Evolutionary conservation across 2,113 vertebrate genomes (phyloP).

Genomic region (Corythoichthys haematopterus): DNA sequence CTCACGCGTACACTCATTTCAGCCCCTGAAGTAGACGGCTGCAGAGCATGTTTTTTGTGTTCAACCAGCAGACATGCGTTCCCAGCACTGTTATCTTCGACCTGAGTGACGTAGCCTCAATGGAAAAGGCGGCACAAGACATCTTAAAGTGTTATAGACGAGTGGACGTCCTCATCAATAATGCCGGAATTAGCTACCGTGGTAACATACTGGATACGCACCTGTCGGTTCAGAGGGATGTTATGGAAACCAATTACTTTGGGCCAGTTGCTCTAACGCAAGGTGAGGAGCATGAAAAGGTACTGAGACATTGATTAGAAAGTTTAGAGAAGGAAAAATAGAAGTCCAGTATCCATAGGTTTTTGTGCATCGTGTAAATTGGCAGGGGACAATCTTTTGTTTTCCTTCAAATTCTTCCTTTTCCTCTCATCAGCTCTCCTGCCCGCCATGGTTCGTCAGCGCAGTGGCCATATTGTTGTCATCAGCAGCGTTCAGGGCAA

Average conservation of each 20-base stretch:
- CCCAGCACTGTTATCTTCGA: constrained; percentile 82
- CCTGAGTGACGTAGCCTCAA: constrained; percentile 71
- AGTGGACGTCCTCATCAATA: constrained; percentile 91
- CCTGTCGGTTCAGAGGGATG: constrained; percentile 81
- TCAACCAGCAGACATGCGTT: constrained; percentile 66
- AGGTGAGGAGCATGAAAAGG: constrained; percentile 55
- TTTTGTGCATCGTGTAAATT: not conserved
- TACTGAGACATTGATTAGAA: no score
- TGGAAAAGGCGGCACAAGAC: constrained; percentile 74
- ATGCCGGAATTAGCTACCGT: constrained; percentile 92
- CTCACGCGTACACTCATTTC: not conserved
- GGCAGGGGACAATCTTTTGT: not conserved
- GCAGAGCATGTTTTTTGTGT: not conserved
- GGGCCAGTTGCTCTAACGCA: constrained; percentile 91
- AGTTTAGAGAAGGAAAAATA: no score
- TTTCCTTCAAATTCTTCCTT: not conserved
- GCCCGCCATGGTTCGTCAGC: constrained; percentile 84
- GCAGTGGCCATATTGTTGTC: constrained; percentile 82
- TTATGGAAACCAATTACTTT: constrained; percentile 97
- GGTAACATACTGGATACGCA: constrained; percentile 81
- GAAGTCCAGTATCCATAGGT: not conserved
- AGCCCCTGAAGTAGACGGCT: no score
- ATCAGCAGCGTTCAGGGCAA: constrained; percentile 96
- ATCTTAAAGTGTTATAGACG: constrained; percentile 80
- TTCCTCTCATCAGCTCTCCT: constrained; percentile 73